Evolutionary conservation across 2,797 vertebrate species (phyloP), one percentile per base, ranked within the genome.

Genomic region (Sciaenops ocellatus): DNA sequence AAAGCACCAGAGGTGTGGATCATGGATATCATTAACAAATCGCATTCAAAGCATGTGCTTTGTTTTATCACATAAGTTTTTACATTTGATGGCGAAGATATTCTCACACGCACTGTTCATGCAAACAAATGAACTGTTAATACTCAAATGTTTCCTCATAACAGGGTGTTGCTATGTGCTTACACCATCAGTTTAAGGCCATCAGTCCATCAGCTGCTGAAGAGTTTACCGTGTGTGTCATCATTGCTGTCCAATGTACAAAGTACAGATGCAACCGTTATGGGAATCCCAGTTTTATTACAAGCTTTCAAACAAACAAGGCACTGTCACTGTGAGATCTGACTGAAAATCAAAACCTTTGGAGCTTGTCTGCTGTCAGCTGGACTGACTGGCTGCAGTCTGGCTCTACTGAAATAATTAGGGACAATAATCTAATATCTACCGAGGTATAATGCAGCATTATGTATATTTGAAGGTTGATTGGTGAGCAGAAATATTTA

Each of bases 251-350:
- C 56, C 16, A 68, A 52, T 68, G 44, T 38, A 44, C 55, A 79
- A 75, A 61, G 72, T 38, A 30, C 69, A 69, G 42, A 73, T 0
- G 8, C 44, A 55, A 54, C 7, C 41, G 61, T 8, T n/a, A 6
- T 54, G 30, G 61, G 68, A 59, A 52, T 57, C 52, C 50, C 13
- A 24, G 50, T 71, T 82, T 75, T 70, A 64, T 48, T 60, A 48
- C 22, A 38, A 64, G 73, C 38, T 61, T 71, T 41, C 66, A 76
- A 56, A 76, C 61, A 69, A 75, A 85, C 55, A 69, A 20, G 3
- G 22, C 2, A 0, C 20, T 62, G 56, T 59, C 61, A 4, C 9
- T 52, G 38, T 51, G 34, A 67, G 44, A 50, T 2, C 8, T 50
- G 34, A 59, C 51, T 47, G 4, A 50, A 38, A 68, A 28, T 6